These are phyloP conservation scores for Patella depressa DNA, from an alignment of 2,888 invertebrate genomes.

Conservation along the genomic window DNA sequence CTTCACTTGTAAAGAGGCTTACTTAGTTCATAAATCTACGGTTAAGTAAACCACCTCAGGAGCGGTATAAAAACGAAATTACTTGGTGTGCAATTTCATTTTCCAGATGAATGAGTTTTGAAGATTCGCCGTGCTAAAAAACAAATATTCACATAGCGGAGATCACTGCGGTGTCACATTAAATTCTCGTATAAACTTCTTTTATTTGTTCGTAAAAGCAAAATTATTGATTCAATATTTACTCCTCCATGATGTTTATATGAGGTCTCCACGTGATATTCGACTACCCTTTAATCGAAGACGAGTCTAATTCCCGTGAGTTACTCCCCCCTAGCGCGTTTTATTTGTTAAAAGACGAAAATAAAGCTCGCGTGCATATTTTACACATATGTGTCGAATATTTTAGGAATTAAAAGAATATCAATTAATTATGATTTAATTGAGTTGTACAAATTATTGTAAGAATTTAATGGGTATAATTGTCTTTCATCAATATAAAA, in stretches of 20 bases:
- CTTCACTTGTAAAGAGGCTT: constrained; percentile 1
- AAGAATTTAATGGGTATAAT: too few relatives aligned
- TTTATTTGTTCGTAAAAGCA: not conserved
- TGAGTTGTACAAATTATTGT: too few relatives aligned
- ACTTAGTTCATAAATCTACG: not conserved
- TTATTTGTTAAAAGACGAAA: not conserved
- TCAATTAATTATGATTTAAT: too few relatives aligned
- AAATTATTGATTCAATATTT: not conserved
- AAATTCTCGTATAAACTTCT: not conserved
- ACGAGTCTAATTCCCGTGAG: not conserved
- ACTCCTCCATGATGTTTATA: not conserved
- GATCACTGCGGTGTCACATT: not conserved
- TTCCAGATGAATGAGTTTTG: constrained; percentile 2
- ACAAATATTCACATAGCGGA: constrained; percentile 2
- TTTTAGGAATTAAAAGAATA: too few relatives aligned
- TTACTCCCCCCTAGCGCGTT: not conserved
- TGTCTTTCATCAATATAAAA: too few relatives aligned
- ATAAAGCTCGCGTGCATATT: not conserved
- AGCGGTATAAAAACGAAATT: constrained; percentile 4
- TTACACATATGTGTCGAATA: too few relatives aligned
- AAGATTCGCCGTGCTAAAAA: not conserved
- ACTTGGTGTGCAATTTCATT: constrained; percentile 10
- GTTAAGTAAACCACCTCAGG: constrained; percentile 10
- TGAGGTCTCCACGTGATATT: not conserved
- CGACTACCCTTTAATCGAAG: not conserved